phyloP scores from a whole-genome alignment of 1,140 invertebrate species.

The Sitobion miscanthi region DNA sequence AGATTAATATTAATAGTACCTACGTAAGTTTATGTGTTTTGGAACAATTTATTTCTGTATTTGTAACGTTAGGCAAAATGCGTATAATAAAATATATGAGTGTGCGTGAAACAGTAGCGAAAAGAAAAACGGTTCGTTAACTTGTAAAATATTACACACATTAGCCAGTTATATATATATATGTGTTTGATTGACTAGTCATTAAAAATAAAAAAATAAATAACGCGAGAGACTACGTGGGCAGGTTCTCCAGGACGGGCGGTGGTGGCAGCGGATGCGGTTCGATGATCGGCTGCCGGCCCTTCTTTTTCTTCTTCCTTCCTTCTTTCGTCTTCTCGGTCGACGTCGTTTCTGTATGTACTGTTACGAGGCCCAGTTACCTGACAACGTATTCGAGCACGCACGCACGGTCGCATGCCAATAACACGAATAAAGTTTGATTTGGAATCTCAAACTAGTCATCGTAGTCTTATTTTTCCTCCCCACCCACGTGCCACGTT shows the following conservation, averaged over 20 bases:
- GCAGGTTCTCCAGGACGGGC: background rate
- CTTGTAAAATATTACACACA: background rate
- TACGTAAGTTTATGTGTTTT: background rate
- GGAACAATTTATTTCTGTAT: background rate
- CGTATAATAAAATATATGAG: background rate
- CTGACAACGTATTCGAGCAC: background rate
- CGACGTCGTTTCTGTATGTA: slow-evolving; percentile 12
- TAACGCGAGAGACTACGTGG: background rate
- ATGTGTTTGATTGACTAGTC: slow-evolving; percentile 24
- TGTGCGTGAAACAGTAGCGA: background rate
- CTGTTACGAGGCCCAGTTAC: slow-evolving; percentile 41
- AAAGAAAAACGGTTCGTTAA: background rate
- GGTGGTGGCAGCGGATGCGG: slow-evolving; percentile 15
- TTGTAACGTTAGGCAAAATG: background rate
- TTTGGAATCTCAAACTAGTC: background rate
- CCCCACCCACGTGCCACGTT: background rate
- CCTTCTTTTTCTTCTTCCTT: background rate
- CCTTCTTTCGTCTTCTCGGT: background rate
- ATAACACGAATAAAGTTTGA: background rate
- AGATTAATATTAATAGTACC: background rate
- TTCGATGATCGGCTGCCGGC: slow-evolving; percentile 8
- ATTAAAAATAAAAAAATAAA: background rate
- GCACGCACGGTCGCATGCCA: too few relatives aligned
- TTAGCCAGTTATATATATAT: background rate
- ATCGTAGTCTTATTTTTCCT: background rate